Base-by-base conservation (phyloP, 1,140 invertebrate genomes). In the Radopholus similis region DNA sequence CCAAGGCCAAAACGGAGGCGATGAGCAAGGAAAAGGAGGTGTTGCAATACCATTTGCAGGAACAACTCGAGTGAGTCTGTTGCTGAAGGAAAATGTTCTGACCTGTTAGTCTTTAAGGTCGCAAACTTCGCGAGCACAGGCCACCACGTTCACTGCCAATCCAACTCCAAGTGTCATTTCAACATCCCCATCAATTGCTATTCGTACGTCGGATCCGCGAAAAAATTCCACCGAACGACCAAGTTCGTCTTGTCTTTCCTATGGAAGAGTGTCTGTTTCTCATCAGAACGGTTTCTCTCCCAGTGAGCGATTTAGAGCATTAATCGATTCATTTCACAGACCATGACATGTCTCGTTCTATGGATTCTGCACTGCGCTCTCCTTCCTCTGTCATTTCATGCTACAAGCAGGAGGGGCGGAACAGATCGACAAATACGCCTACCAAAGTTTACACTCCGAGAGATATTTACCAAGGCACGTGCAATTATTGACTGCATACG, bases 31-130 rank as follows among this genome's bases (percentile, higher is more conserved):
- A 64, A 18, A 64, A 64, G 18, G 63, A 64, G 21, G 34, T 62
- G 23, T 65, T 64, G 62, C 15, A 62, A 21, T 64, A 64, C 35
- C 60, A 54, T 26, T 23, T 64, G 42, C 30, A 34, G 30, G 60
- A 42, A 51, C 47, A 51, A 49, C 4, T 23, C 2, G 56, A 26
- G 35, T 58, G 56, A 58, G 44, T 49, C n/a, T 18, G 21, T 51
- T 1, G 21, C 2, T 6, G 44, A 47, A 5, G 23, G 47, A 51
- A 21, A n/a, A n/a, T n/a, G n/a, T n/a, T n/a, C n/a, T n/a, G n/a
- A n/a, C n/a, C n/a, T n/a, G n/a, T n/a, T n/a, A n/a, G n/a, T n/a
- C n/a, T n/a, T n/a, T n/a, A n/a, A n/a, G n/a, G n/a, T n/a, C n/a
- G n/a, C n/a, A n/a, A n/a, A n/a, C n/a, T n/a, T n/a, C n/a, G n/a